Conservation (phyloP, 2,113 vertebrate species). For the Symphodus melops region DNA sequence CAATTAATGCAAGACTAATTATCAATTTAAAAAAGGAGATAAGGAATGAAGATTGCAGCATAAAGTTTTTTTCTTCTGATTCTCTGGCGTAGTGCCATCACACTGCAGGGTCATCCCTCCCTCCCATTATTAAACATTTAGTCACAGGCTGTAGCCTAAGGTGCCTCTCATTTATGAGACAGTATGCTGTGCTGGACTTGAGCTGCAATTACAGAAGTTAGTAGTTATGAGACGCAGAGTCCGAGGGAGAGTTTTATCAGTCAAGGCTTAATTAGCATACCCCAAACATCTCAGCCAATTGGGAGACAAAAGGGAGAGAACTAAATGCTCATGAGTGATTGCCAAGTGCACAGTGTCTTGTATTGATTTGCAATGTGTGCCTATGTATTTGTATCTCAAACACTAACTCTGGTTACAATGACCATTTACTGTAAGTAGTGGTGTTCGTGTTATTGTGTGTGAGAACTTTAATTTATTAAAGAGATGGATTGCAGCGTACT, state of each 20-base stretch:
- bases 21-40: constrained; percentile 81
- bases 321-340: constrained; percentile 61
- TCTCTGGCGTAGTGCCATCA: constrained; percentile 16
- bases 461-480: constrained; percentile 25
- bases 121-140: constrained; percentile 55
- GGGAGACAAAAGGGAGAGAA: constrained; percentile 62
- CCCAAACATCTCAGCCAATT: constrained; percentile 68
- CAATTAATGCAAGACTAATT: constrained; percentile 81
- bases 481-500: constrained; percentile 39
- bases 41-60: constrained; percentile 59
- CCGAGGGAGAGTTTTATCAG: constrained; percentile 74
- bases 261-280: constrained; percentile 72
- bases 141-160: constrained; percentile 43
- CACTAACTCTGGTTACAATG: constrained; percentile 19
- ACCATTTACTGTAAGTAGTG: constrained; percentile 18
- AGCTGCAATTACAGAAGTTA: constrained; percentile 62
- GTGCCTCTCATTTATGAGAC: constrained; percentile 56
- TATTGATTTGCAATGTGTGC: constrained; percentile 34
- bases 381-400: constrained; percentile 5
- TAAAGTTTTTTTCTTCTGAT: constrained; percentile 48
- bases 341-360: constrained; percentile 37
- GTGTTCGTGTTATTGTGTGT: constrained; percentile 37
- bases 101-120: constrained; percentile 43
- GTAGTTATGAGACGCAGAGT: constrained; percentile 68
- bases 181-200: constrained; percentile 33